phyloP scores from a whole-genome alignment of 2,888 invertebrate species.

The Lepeophtheirus nordmannii region DNA sequence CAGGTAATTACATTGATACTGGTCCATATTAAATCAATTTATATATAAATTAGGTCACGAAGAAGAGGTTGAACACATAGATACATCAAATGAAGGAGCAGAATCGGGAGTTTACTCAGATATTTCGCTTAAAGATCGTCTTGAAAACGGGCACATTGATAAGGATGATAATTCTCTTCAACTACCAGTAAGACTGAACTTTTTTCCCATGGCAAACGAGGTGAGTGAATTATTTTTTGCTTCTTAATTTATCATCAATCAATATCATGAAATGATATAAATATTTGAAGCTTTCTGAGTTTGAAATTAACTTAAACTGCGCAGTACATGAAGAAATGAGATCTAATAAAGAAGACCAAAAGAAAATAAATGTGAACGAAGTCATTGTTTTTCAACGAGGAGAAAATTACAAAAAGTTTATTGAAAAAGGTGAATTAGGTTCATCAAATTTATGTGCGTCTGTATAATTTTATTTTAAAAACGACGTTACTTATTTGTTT shows the following conservation, averaged over 20 bases:
- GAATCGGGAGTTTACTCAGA: not conserved
- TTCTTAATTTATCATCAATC: not conserved
- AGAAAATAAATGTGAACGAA: not conserved
- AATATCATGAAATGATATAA: not conserved
- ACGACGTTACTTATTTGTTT: no score
- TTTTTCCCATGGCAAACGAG: not conserved
- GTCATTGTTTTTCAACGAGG: not conserved
- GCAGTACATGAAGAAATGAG: not conserved
- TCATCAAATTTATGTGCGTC: no score
- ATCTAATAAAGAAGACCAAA: not conserved
- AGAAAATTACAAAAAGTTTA: conserved; percentile 1
- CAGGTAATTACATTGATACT: not conserved
- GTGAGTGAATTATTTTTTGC: not conserved
- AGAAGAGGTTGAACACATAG: not conserved
- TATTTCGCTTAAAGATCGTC: not conserved
- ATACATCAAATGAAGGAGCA: not conserved
- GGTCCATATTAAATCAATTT: no score
- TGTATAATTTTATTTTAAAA: no score
- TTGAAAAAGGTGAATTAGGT: not conserved
- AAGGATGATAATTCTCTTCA: not conserved
- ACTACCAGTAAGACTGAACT: not conserved
- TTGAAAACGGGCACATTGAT: not conserved
- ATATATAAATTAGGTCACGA: not conserved
- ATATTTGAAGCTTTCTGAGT: conserved; percentile 2
- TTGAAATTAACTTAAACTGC: not conserved